These are phyloP conservation scores for Pelochelys cantorii DNA, from an alignment of 2,797 vertebrate species.

Conservation along the genomic window DNA sequence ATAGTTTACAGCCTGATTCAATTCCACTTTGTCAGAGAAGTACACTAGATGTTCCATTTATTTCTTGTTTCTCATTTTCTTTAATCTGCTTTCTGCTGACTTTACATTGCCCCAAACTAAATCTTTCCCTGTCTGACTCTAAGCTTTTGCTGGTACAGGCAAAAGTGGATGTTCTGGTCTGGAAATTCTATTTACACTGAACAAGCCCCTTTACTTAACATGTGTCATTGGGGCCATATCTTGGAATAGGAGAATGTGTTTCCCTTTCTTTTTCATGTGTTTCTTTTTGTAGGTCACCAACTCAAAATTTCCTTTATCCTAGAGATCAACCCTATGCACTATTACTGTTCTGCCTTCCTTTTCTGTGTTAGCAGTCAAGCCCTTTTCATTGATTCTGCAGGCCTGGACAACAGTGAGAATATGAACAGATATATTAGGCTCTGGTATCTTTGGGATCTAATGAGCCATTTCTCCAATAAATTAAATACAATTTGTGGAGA, in stretches of 20 bases:
- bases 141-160: not conserved
- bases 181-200: conserved; percentile 18
- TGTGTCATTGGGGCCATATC: conserved; percentile 10
- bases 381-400: not conserved
- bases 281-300: not conserved
- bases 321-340: not conserved
- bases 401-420: not conserved
- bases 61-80: not conserved
- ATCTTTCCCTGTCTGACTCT: not conserved
- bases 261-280: not conserved
- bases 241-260: not conserved
- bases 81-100: not conserved
- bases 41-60: not conserved
- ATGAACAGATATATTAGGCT: not conserved
- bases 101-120: not conserved
- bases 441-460: not conserved
- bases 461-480: not conserved
- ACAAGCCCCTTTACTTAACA: conserved; percentile 1
- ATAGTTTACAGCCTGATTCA: not conserved
- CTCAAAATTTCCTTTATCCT: not conserved
- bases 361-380: not conserved
- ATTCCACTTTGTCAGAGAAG: not conserved
- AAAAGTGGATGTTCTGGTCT: not conserved
- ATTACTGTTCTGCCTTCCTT: not conserved
- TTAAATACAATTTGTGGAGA: not conserved